Conservation (phyloP, 2,888 invertebrate species). For the Scrobipalpa atriplicella region DNA sequence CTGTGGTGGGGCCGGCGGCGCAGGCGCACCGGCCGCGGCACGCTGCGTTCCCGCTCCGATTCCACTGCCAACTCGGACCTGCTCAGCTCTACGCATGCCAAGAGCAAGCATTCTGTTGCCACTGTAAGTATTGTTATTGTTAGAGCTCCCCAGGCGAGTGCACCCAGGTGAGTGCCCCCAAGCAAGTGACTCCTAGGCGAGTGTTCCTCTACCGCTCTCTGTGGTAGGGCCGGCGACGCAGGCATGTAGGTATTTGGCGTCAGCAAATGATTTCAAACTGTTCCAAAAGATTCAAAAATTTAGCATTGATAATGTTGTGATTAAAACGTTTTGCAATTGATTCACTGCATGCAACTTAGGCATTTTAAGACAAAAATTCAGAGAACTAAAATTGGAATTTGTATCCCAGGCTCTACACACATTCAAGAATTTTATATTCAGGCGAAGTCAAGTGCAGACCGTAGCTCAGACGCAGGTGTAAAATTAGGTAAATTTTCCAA, state of each 20-base stretch:
- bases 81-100: conserved; percentile 75
- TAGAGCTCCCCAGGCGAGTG: too few relatives aligned
- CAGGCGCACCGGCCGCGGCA: conserved; percentile 61
- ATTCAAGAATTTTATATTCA: conserved; percentile 22
- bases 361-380: neutral
- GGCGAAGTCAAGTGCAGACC: conserved; percentile 14
- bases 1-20: conserved; percentile 73
- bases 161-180: neutral
- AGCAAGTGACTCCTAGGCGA: too few relatives aligned
- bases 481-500: conserved; percentile 7
- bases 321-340: too few relatives aligned
- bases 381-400: neutral
- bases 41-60: conserved; percentile 73
- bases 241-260: too few relatives aligned
- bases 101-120: conserved; percentile 71
- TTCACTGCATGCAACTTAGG: too few relatives aligned
- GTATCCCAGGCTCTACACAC: conserved; percentile 14
- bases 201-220: too few relatives aligned
- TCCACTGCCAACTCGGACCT: conserved; percentile 80
- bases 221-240: too few relatives aligned
- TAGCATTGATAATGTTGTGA: too few relatives aligned
- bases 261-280: too few relatives aligned
- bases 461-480: conserved; percentile 15
- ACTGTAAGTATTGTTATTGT: conserved; percentile 51
- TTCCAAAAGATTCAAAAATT: too few relatives aligned